A percentile compares a stretch with the other conserved stretches of the same genome.
Evolutionary conservation across 2,888 invertebrate genomes (phyloP).

Genomic region (Habrosyne pyritoides): DNA sequence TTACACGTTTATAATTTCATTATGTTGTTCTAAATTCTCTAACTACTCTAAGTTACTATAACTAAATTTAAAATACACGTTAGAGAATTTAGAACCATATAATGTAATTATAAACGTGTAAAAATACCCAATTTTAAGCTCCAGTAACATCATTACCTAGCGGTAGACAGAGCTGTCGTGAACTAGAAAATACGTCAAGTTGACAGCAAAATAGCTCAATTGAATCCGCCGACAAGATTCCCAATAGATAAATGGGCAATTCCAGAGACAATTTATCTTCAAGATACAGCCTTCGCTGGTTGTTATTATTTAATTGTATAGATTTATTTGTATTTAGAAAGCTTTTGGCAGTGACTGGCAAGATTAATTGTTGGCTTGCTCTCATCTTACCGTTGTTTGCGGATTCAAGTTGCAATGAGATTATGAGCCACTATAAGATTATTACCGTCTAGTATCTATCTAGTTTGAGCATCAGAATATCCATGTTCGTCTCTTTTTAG

Average conservation of each 20-base stretch:
- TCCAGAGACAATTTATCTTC: constrained; percentile 41
- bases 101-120: not conserved
- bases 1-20: not conserved
- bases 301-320: constrained; percentile 1
- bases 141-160: constrained; percentile 15
- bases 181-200: constrained; percentile 32
- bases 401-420: too few species aligned
- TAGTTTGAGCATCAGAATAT: too few species aligned
- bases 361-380: too few species aligned
- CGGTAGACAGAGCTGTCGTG: constrained; percentile 3
- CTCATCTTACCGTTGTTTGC: too few species aligned
- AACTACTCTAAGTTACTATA: constrained; percentile 12
- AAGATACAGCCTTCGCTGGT: constrained; percentile 22
- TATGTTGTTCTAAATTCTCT: not conserved
- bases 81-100: not conserved
- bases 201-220: constrained; percentile 40
- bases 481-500: too few species aligned
- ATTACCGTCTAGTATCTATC: too few species aligned
- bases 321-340: not conserved
- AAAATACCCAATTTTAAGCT: constrained; percentile 14
- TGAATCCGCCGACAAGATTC: constrained; percentile 30
- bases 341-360: too few species aligned
- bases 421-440: too few species aligned
- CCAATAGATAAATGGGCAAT: constrained; percentile 41
- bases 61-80: too few species aligned